Conservation (phyloP, 2,797 vertebrate species). For the Lates japonicus region DNA sequence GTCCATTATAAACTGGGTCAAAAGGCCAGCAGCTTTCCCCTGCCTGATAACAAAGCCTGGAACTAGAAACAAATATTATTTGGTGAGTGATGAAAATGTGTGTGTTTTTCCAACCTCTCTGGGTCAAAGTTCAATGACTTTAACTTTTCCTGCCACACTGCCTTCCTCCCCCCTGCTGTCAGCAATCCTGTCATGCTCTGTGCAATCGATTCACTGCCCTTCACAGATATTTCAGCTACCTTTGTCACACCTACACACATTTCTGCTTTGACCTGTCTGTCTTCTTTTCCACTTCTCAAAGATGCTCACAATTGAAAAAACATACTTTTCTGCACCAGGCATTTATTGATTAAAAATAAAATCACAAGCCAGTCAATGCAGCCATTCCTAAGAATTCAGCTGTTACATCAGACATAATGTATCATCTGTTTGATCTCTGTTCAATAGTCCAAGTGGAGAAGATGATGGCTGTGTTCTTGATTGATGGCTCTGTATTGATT, state of each 20-base stretch:
- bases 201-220: conserved; percentile 35
- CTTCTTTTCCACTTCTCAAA: background rate
- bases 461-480: conserved; percentile 19
- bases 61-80: background rate
- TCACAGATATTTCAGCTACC: conserved; percentile 17
- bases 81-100: background rate
- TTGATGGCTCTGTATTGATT: conserved; percentile 49
- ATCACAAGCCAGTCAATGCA: conserved; percentile 14
- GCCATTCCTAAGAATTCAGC: conserved; percentile 9
- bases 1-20: background rate
- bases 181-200: conserved; percentile 16
- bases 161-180: conserved; percentile 17
- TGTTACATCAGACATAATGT: conserved; percentile 20
- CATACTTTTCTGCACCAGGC: background rate
- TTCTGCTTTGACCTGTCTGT: background rate
- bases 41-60: background rate
- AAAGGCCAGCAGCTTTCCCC: background rate
- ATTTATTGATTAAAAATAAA: background rate
- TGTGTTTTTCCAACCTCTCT: background rate
- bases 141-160: background rate
- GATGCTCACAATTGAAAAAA: background rate
- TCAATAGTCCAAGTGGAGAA: conserved; percentile 36
- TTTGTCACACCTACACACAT: conserved; percentile 25
- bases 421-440: conserved; percentile 37
- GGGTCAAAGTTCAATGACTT: conserved; percentile 26